Evolutionary conservation across 2,797 vertebrate genomes (phyloP).

Genomic region (Todus mexicanus): DNA sequence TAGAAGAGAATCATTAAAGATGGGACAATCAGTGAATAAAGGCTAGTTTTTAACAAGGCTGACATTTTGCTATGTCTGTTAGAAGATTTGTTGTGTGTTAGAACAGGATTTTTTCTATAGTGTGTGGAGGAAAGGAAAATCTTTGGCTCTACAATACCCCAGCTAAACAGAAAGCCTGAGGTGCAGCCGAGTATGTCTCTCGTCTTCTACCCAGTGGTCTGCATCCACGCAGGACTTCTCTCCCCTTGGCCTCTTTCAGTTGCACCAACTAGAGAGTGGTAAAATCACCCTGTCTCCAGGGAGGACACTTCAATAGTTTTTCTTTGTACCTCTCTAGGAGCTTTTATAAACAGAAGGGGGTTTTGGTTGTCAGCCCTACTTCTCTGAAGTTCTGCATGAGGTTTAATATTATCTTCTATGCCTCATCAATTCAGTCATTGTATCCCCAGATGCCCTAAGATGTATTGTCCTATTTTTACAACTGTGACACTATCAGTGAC

Average conservation of each 20-base stretch:
- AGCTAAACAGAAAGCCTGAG: background rate
- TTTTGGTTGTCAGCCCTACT: background rate
- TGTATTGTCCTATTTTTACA: background rate
- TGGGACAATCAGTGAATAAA: background rate
- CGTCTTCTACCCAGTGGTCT: background rate
- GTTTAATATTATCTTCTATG: background rate
- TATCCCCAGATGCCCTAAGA: background rate
- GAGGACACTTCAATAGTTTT: background rate
- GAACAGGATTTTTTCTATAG: background rate
- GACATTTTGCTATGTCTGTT: background rate
- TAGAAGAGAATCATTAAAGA: background rate
- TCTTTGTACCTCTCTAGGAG: background rate
- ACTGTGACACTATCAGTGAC: background rate
- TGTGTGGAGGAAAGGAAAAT: background rate
- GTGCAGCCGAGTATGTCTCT: background rate
- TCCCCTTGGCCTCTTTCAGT: background rate
- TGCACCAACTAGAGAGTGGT: accelerated
- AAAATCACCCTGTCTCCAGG: background rate
- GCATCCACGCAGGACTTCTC: background rate
- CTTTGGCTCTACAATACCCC: background rate
- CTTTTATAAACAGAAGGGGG: background rate
- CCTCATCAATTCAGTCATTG: accelerated
- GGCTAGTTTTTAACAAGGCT: background rate
- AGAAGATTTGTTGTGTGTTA: background rate
- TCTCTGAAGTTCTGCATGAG: background rate